Evolutionary conservation across 64 coral and sea anemone species (phyloP).

Genomic region (Dendrophyllia cribrosa): DNA sequence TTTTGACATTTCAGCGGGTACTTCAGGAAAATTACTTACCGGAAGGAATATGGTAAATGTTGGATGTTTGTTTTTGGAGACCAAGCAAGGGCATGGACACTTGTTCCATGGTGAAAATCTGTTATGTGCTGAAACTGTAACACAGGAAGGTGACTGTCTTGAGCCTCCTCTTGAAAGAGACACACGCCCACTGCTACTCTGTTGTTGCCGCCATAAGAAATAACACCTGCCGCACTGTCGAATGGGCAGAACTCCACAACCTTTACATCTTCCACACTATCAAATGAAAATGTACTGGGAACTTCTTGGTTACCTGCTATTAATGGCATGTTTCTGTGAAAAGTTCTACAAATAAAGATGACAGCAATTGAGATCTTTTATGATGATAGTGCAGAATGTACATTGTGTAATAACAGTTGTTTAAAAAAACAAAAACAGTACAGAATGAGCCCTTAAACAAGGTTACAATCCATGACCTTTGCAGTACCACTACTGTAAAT

Average conservation of each 20-base stretch:
- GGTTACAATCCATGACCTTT: no score
- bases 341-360: not conserved
- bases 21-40: constrained; percentile 57
- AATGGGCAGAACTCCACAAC: constrained; percentile 94
- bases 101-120: constrained; percentile 92
- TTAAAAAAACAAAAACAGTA: no score
- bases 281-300: constrained; percentile 83
- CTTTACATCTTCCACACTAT: constrained; percentile 84
- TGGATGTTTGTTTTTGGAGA: constrained; percentile 83
- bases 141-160: constrained; percentile 46
- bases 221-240: constrained; percentile 73
- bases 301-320: constrained; percentile 32
- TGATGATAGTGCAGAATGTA: no score
- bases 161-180: constrained; percentile 86
- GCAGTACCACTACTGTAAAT: no score
- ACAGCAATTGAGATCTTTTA: no score
- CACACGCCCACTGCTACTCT: constrained; percentile 77
- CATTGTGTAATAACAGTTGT: no score
- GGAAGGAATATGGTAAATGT: constrained; percentile 74
- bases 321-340: constrained; percentile 54
- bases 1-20: no score
- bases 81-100: constrained; percentile 84
- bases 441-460: no score
- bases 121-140: constrained; percentile 93
- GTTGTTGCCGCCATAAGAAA: constrained; percentile 92